phyloP scores from a whole-genome alignment of 2,113 vertebrate species.

The Columba livia region DNA sequence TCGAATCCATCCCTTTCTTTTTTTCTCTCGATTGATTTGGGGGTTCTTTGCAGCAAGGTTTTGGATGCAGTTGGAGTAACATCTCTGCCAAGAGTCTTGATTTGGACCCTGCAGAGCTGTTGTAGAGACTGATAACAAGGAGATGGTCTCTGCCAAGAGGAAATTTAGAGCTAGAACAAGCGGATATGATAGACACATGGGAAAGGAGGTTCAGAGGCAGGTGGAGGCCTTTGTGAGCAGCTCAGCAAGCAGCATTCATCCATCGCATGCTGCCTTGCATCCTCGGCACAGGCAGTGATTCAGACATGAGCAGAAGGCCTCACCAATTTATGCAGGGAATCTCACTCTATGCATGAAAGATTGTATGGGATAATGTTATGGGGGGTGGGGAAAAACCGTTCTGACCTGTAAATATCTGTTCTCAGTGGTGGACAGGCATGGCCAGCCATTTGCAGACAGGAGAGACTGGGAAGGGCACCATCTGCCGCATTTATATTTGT shows the following conservation, averaged over 20 bases:
- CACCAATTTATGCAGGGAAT: background rate
- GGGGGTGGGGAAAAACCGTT: background rate
- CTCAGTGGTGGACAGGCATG: background rate
- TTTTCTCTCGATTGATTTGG: background rate
- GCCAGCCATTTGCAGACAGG: background rate
- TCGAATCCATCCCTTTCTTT: background rate
- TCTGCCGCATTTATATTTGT: background rate
- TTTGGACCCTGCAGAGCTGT: background rate
- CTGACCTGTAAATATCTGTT: background rate
- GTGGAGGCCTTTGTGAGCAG: background rate
- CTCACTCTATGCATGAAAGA: background rate
- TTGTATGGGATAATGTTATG: background rate
- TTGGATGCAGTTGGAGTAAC: background rate
- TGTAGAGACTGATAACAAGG: background rate
- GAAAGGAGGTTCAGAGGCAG: background rate
- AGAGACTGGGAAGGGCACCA: background rate
- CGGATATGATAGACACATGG: background rate
- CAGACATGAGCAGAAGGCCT: background rate
- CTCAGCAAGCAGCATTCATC: background rate
- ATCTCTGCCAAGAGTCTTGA: background rate
- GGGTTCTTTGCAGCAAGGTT: background rate
- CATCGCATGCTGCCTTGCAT: background rate
- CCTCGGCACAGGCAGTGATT: accelerated
- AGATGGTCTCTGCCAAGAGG: background rate
- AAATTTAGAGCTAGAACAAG: background rate